Base-by-base conservation (phyloP, 2,888 invertebrate genomes). In the Agrochola macilenta region DNA sequence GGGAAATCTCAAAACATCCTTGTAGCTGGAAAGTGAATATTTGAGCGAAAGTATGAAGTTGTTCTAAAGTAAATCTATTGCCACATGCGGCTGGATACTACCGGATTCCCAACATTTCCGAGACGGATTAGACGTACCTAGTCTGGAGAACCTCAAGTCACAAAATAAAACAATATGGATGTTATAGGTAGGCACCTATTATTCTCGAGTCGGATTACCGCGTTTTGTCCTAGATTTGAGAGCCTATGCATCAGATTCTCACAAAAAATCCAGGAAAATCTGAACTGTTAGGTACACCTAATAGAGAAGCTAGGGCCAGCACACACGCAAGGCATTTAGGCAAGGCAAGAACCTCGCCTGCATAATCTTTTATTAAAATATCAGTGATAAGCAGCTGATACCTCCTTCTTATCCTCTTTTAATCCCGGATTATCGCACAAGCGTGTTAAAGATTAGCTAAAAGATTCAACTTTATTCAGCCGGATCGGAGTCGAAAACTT, bases 401-500 rank as follows among this genome's bases (percentile, higher is more conserved):
- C 49, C 69, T n/a, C 35, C 46, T 54, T 46, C 46, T 73, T 69
- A 78, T 73, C n/a, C 52, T 57, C 30, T 78, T 69, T 77, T 63
- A 78, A 83, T 43, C 66, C 69, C 43, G 39, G 61, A 74, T 82
- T 83, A 78, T 69, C 66, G 35, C 46, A 79, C 83, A 74, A 78
- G 79, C 79, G 74, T 78, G 81, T 78, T 78, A 66, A 74, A 82
- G 83, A 82, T 83, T 83, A 82, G 78, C 83, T 63, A 79, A 78
- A 82, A 82, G 79, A 83, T 83, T 68, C 69, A 82, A 82, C 79
- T 82, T 79, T 83, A 79, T 79, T 79, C 79, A 79, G 66, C 61
- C 61, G 74, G 81, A 74, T 78, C 60, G 69, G 78, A 78, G 81
- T 81, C 83, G 60, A 73, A 73, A 81, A 81, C 71, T 79, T 82